Evolutionary conservation across 1,140 invertebrate species (phyloP).

Genomic region (Sycophaga agraensis): DNA sequence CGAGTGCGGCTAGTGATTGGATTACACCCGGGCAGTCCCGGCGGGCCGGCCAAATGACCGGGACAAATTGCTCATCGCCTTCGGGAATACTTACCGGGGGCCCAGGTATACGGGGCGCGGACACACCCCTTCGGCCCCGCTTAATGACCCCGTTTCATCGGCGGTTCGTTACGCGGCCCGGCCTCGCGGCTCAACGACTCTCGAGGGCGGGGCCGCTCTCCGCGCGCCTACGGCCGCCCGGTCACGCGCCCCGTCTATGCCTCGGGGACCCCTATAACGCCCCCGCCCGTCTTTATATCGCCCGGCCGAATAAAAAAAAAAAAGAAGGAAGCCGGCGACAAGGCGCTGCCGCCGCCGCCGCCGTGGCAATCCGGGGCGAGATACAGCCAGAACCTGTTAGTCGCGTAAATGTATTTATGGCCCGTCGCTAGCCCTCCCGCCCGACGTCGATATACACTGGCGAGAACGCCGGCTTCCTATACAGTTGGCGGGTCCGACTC

Average conservation of each 20-base stretch:
- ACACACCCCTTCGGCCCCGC: slow-evolving; percentile 17
- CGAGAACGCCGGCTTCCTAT: too few relatives aligned
- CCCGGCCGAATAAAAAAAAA: not conserved
- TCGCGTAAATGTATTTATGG: not conserved
- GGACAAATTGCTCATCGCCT: slow-evolving; percentile 60
- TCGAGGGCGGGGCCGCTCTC: not conserved
- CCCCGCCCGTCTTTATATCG: not conserved
- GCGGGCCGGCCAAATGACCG: slow-evolving; percentile 59
- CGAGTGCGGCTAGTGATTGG: slow-evolving; percentile 58
- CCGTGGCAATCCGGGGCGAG: not conserved
- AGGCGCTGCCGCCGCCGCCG: not conserved
- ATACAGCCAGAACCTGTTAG: not conserved
- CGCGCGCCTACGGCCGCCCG: not conserved
- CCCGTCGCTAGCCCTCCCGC: not conserved
- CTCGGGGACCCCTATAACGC: not conserved
- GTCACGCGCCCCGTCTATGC: too few relatives aligned
- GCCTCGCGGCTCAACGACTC: too few relatives aligned
- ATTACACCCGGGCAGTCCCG: slow-evolving; percentile 59
- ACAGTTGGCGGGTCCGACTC: too few relatives aligned
- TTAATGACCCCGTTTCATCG: slow-evolving; percentile 27
- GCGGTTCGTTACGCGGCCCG: too few relatives aligned
- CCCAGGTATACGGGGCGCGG: not conserved
- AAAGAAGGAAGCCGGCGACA: too few relatives aligned
- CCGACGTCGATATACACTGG: too few relatives aligned
- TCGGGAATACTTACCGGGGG: slow-evolving; percentile 55